These are phyloP conservation scores for Sminthurides aquaticus DNA, from an alignment of 2,888 invertebrate species.

Conservation along the genomic window DNA sequence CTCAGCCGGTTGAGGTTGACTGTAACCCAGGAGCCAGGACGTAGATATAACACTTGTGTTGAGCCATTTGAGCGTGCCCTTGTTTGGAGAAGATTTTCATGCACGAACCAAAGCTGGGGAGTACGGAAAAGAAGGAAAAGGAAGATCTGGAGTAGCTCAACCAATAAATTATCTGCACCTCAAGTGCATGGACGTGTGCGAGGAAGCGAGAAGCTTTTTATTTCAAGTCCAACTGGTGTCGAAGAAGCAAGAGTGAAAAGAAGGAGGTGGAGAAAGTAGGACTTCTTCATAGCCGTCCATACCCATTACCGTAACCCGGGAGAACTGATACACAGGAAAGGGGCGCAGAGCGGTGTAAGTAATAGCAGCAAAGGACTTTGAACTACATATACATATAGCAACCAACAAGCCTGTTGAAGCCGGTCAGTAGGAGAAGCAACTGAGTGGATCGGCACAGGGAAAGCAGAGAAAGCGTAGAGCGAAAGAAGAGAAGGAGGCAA, in stretches of 20 bases:
- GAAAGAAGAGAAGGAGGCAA: neutral
- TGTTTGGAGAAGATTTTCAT: too few species aligned
- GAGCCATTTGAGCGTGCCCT: too few species aligned
- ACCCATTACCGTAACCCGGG: neutral
- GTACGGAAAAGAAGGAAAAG: neutral
- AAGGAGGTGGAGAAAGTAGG: neutral
- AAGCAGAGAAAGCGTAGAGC: constrained; percentile 3
- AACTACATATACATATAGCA: too few species aligned
- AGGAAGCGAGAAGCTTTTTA: neutral
- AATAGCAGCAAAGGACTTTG: too few species aligned
- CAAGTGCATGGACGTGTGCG: neutral
- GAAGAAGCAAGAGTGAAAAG: neutral
- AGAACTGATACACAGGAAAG: neutral
- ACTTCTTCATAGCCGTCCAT: neutral
- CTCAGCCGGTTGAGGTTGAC: too few species aligned
- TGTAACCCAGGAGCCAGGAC: too few species aligned
- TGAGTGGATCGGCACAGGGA: too few species aligned
- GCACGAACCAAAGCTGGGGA: too few species aligned
- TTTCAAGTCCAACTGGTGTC: neutral
- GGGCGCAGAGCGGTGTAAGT: too few species aligned
- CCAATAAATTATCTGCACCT: neutral
- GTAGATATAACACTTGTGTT: too few species aligned
- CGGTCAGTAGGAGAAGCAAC: neutral
- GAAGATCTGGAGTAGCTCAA: neutral
- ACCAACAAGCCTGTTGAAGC: neutral